phyloP scores from a whole-genome alignment of 2,888 invertebrate species.

The Aplocera efformata region DNA sequence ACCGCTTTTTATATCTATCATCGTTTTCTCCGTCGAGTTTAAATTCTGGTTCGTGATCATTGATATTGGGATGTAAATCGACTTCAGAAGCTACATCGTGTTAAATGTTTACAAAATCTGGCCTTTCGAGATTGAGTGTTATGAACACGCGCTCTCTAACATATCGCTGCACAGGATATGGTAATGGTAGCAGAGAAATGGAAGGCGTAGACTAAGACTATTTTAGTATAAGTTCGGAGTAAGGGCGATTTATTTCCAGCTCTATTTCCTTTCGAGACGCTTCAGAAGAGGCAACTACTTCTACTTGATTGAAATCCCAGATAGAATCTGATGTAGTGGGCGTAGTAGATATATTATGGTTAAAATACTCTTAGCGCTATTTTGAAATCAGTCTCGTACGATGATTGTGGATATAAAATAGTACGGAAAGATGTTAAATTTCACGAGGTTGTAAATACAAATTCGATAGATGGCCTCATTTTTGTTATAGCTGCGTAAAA shows the following conservation, averaged over 20 bases:
- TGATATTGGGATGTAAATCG: slow-evolving; percentile 16
- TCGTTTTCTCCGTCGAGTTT: slow-evolving; percentile 13
- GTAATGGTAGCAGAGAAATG: slow-evolving; percentile 72
- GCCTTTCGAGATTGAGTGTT: slow-evolving; percentile 36
- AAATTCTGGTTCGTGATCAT: slow-evolving; percentile 11
- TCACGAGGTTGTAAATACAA: slow-evolving; percentile 4
- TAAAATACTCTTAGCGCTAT: slow-evolving; percentile 24
- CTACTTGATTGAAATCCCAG: slow-evolving; percentile 36
- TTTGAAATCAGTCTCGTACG: slow-evolving; percentile 2
- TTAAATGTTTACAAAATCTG: slow-evolving; percentile 16
- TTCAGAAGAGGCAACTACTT: slow-evolving; percentile 44
- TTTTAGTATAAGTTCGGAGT: slow-evolving; percentile 70
- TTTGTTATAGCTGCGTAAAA: slow-evolving; percentile 25
- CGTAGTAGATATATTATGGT: slow-evolving; percentile 29
- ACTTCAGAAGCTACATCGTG: no score
- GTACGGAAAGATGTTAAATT: slow-evolving; percentile 2
- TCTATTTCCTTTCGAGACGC: slow-evolving; percentile 68
- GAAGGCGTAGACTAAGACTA: slow-evolving; percentile 67
- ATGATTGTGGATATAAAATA: slow-evolving; percentile 1
- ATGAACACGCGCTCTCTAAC: slow-evolving; percentile 49
- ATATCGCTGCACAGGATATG: slow-evolving; percentile 70
- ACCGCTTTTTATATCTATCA: slow-evolving; percentile 15
- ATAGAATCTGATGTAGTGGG: slow-evolving; percentile 38
- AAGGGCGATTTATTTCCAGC: slow-evolving; percentile 76
- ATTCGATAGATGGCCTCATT: slow-evolving; percentile 3